Evolutionary conservation across 2,797 vertebrate genomes (phyloP).

Genomic region (Threskiornis aethiopicus): DNA sequence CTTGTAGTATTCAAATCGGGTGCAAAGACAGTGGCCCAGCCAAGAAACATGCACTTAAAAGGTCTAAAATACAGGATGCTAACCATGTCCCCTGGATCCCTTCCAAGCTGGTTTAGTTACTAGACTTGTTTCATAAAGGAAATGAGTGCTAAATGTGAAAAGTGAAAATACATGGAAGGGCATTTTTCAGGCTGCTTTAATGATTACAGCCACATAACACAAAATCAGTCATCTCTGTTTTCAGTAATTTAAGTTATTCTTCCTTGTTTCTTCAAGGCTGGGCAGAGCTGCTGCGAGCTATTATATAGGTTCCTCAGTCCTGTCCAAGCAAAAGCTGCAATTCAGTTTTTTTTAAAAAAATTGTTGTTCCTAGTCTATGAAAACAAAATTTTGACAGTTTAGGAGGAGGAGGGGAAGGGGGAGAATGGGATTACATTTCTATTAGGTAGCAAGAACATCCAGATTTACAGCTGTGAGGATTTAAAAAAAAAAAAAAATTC

Average conservation of each 20-base stretch:
- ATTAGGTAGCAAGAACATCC: background rate
- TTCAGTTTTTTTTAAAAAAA: background rate
- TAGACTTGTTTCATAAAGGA: constrained; percentile 7
- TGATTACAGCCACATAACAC: background rate
- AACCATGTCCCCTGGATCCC: background rate
- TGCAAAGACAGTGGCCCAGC: background rate
- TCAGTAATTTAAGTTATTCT: background rate
- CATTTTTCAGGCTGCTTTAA: background rate
- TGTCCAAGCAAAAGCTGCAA: background rate
- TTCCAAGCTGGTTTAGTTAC: constrained; percentile 11
- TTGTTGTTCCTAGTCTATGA: background rate
- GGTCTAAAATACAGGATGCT: constrained; percentile 7
- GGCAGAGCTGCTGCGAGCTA: background rate
- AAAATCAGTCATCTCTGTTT: background rate
- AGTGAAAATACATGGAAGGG: background rate
- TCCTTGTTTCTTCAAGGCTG: background rate
- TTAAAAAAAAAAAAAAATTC: background rate
- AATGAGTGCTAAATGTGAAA: constrained; percentile 6
- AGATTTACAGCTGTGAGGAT: constrained; percentile 2
- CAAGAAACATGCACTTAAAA: constrained; percentile 11
- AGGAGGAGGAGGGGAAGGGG: background rate
- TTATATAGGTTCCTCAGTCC: background rate
- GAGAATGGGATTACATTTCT: background rate
- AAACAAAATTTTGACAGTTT: background rate
- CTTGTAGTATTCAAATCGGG: constrained; percentile 18